Conservation (phyloP, 2,888 invertebrate genomes). For the Lasioglossum leucozonium region DNA sequence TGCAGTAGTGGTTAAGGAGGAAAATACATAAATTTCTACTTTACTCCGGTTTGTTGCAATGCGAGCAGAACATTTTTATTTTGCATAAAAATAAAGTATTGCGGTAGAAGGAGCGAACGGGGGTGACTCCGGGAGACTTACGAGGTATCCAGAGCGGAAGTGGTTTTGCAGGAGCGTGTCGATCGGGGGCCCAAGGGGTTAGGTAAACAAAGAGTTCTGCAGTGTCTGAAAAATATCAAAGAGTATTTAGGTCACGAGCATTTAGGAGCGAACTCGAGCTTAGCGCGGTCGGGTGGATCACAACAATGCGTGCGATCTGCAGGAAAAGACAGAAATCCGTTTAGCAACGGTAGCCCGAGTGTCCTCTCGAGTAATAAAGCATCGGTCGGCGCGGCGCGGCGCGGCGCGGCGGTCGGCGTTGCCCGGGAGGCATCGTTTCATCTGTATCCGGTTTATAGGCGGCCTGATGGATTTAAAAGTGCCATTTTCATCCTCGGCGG, state of each 20-base stretch:
- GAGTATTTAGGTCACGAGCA: conserved; percentile 9
- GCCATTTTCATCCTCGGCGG: conserved; percentile 67
- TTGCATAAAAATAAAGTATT: too few species aligned
- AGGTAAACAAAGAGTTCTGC: neutral
- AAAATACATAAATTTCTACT: too few species aligned
- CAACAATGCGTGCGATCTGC: conserved; percentile 59
- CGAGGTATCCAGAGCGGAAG: neutral
- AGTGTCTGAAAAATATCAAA: neutral
- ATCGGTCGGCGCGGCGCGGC: conserved; percentile 14
- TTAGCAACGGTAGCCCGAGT: conserved; percentile 73
- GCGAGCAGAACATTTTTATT: too few species aligned
- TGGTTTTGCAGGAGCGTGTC: neutral
- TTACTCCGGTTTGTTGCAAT: too few species aligned
- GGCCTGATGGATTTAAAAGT: conserved; percentile 72
- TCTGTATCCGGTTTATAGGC: conserved; percentile 66
- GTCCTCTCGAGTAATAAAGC: conserved; percentile 63
- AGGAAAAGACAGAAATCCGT: conserved; percentile 67
- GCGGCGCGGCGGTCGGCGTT: conserved; percentile 48
- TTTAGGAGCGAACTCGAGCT: neutral
- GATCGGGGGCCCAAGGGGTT: neutral
- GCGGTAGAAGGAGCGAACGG: too few species aligned
- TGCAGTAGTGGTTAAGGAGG: too few species aligned
- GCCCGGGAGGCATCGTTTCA: conserved; percentile 54
- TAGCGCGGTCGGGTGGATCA: conserved; percentile 21
- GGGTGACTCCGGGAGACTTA: neutral